Conservation (phyloP, 2,113 vertebrate genomes). For the Daboia siamensis region DNA sequence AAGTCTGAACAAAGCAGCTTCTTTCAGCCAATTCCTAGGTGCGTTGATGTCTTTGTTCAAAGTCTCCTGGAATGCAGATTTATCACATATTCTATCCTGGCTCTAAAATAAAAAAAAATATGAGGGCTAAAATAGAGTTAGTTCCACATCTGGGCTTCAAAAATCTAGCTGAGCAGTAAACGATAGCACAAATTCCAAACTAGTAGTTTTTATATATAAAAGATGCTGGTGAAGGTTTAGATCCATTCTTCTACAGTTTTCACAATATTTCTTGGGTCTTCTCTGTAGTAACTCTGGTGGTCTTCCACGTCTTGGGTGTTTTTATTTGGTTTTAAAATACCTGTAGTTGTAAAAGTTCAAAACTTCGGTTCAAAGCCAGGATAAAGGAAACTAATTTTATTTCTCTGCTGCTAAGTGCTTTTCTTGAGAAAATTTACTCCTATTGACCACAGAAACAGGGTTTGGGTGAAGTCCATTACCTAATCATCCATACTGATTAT, state of each 20-base stretch:
- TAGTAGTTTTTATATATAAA: not conserved
- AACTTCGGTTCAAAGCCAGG: not conserved
- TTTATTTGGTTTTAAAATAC: not conserved
- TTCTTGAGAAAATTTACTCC: not conserved
- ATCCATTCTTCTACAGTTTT: not conserved
- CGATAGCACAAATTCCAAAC: not conserved
- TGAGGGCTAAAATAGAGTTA: not conserved
- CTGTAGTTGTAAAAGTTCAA: not conserved
- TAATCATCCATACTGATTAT: not conserved
- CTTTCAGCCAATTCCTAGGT: not conserved
- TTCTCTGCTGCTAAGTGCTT: not conserved
- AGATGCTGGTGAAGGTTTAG: not conserved
- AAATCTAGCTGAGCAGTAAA: not conserved
- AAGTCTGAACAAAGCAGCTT: not conserved
- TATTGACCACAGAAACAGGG: not conserved
- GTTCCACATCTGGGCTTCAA: not conserved
- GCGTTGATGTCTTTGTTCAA: not conserved
- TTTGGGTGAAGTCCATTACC: not conserved
- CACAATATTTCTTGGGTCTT: not conserved
- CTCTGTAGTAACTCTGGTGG: not conserved
- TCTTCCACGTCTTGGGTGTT: not conserved
- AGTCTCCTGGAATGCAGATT: not conserved
- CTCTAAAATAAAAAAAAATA: not conserved
- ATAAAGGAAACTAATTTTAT: not conserved
- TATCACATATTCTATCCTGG: not conserved